A percentile compares a stretch with the other conserved stretches of the same genome.
phyloP scores from a whole-genome alignment of 1,140 invertebrate species.

The Drosophila orosa region DNA sequence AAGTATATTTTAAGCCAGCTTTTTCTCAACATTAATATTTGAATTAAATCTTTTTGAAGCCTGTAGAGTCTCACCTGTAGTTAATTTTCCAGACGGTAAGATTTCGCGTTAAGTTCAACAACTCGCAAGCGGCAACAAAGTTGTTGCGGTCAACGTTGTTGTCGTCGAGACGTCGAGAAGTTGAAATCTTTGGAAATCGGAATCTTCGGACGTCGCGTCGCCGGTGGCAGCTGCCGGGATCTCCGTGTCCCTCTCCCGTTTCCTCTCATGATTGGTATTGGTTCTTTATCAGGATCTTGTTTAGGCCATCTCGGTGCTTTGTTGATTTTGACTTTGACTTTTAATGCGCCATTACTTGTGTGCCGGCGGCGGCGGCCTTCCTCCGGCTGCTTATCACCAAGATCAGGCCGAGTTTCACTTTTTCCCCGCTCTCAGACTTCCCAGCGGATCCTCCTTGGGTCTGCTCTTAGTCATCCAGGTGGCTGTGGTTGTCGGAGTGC shows the following conservation, averaged over 20 bases:
- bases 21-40: background rate
- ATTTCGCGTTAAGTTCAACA: constrained; percentile 83
- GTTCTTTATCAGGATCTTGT: constrained; percentile 81
- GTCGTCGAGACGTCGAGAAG: constrained; percentile 33
- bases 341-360: constrained; percentile 59
- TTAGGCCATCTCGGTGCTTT: constrained; percentile 78
- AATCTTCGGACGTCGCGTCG: constrained; percentile 56
- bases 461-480: constrained; percentile 49
- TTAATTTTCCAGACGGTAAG: constrained; percentile 64
- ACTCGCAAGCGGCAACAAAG: constrained; percentile 68
- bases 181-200: constrained; percentile 33
- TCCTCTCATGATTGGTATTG: constrained; percentile 68
- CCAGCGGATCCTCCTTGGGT: constrained; percentile 4
- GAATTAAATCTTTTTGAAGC: background rate
- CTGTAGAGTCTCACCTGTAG: constrained; percentile 17
- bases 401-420: constrained; percentile 58
- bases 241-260: background rate
- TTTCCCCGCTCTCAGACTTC: constrained; percentile 25
- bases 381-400: constrained; percentile 30
- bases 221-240: constrained; percentile 63
- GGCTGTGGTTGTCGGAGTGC: constrained; percentile 10
- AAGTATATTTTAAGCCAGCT: background rate
- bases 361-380: constrained; percentile 27
- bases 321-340: constrained; percentile 72
- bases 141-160: constrained; percentile 71